Percentiles rank a stretch among this genome's conserved stretches.
phyloP scores from a whole-genome alignment of 2,113 vertebrate genomes.

The Phainopepla nitens region DNA sequence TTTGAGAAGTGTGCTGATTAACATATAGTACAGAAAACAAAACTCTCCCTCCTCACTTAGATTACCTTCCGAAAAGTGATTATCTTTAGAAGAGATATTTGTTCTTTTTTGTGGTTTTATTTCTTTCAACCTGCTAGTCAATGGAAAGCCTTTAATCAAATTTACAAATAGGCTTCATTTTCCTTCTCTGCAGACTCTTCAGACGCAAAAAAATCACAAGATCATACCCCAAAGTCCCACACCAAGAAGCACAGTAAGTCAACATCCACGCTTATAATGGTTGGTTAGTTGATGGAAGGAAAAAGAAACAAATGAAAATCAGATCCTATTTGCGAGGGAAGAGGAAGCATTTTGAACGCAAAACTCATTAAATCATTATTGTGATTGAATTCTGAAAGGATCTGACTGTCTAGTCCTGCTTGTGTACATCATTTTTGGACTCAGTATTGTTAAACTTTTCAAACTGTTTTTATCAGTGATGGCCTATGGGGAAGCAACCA shows the following conservation, averaged over 20 bases:
- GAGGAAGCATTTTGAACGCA: not conserved
- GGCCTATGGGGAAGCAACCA: not conserved
- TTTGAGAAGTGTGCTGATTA: constrained; percentile 70
- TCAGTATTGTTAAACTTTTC: not conserved
- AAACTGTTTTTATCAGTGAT: not conserved
- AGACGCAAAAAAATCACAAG: constrained; percentile 82
- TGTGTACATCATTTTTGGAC: not conserved
- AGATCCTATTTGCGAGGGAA: not conserved
- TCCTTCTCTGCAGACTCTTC: constrained; percentile 64
- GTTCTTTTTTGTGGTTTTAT: constrained; percentile 65
- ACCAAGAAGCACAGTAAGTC: constrained; percentile 93
- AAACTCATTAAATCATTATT: not conserved
- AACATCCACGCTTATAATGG: not conserved
- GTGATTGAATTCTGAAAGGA: not conserved
- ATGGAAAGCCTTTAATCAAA: constrained; percentile 30
- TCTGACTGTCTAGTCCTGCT: not conserved
- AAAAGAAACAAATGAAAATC: not conserved
- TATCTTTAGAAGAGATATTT: constrained; percentile 60
- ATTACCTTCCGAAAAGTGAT: constrained; percentile 42
- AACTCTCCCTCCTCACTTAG: constrained; percentile 38
- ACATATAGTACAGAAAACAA: constrained; percentile 68
- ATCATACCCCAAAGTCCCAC: constrained; percentile 74
- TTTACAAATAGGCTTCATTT: constrained; percentile 48
- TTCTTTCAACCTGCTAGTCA: constrained; percentile 2
- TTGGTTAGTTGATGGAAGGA: not conserved